These are phyloP conservation scores for Siniperca obscura DNA, from an alignment of 2,797 vertebrate genomes.

Conservation along the genomic window DNA sequence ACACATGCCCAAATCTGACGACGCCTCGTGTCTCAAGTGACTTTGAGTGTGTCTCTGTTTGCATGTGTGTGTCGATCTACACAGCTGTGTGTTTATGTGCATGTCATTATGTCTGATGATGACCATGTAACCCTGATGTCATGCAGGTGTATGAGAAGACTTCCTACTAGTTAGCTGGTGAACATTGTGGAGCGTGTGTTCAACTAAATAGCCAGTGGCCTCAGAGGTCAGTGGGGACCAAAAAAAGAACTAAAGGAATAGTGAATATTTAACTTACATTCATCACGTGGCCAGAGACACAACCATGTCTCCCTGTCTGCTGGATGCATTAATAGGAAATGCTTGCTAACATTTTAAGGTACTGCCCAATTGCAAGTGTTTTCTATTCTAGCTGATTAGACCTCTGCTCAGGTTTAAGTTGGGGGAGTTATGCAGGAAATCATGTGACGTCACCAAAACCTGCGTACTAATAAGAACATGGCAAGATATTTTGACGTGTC, in stretches of 20 bases:
- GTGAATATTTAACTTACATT: neutral
- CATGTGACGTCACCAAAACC: neutral
- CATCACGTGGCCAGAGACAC: neutral
- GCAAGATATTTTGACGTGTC: neutral
- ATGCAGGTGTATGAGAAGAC: neutral
- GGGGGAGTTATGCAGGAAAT: neutral
- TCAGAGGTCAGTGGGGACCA: neutral
- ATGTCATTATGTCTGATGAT: neutral
- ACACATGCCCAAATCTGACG: conserved; percentile 35
- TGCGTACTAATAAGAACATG: neutral
- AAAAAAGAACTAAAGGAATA: neutral
- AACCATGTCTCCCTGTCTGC: neutral
- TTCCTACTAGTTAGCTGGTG: neutral
- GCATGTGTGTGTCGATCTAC: neutral
- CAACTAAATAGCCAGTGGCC: neutral
- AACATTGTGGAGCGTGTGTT: neutral
- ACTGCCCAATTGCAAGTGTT: neutral
- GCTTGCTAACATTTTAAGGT: too few species aligned
- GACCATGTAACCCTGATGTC: neutral
- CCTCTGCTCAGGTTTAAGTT: neutral
- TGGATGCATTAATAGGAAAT: neutral
- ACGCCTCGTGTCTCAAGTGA: conserved; percentile 35
- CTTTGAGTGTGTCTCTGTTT: conserved; percentile 33
- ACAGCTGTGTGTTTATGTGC: conserved; percentile 9
- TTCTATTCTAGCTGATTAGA: neutral